phyloP scores from a whole-genome alignment of 2,113 vertebrate genomes.

The Crotalus horridus region DNA sequence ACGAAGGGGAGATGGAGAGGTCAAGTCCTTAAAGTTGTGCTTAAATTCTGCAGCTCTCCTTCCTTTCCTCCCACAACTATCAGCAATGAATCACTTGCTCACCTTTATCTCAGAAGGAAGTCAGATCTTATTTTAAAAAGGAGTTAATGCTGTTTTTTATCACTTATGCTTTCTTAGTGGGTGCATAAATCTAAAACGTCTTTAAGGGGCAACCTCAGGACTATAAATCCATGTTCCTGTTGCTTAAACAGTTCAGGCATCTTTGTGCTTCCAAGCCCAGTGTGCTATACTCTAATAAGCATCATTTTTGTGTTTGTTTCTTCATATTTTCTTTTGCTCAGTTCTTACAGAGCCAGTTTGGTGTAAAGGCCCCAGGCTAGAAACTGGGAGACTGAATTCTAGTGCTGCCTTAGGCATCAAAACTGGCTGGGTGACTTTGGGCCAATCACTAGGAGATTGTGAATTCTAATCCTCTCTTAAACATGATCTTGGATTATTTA shows the following conservation, averaged over 20 bases:
- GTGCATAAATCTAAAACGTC: neutral
- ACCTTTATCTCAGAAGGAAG: neutral
- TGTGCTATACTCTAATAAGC: neutral
- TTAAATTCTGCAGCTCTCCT: neutral
- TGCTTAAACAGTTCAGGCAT: neutral
- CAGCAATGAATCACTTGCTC: neutral
- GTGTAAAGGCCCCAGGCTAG: neutral
- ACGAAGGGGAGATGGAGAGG: neutral
- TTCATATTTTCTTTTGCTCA: neutral
- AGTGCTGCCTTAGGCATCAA: neutral
- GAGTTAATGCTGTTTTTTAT: neutral
- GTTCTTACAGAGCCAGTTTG: neutral
- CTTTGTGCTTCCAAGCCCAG: neutral
- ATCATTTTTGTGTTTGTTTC: neutral
- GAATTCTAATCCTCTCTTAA: neutral
- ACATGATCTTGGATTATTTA: neutral
- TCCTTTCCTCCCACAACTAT: neutral
- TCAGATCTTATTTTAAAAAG: neutral
- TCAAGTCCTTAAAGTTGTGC: constrained; percentile 5
- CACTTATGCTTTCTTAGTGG: neutral
- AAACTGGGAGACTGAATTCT: neutral
- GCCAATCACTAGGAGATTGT: neutral
- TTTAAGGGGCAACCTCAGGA: neutral
- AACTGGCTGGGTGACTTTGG: neutral
- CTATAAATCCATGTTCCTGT: constrained; percentile 11